A percentile compares a stretch with the other conserved stretches of the same genome.
Conservation (phyloP, 2,888 invertebrate genomes). For the Lobophora halterata region DNA sequence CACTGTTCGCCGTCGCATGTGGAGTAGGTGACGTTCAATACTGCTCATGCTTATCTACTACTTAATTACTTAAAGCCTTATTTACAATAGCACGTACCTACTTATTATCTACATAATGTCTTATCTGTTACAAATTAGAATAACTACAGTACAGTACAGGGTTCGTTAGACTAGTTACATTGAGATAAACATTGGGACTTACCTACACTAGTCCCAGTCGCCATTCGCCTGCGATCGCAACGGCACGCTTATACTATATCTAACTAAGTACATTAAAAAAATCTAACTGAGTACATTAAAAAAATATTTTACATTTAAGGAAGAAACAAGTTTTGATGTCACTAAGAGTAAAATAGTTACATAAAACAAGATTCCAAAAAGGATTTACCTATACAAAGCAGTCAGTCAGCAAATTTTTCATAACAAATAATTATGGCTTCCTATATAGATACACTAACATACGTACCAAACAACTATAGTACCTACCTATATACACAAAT, state of each 20-base stretch:
- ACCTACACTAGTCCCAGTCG: too few species aligned
- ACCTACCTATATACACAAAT: conserved; percentile 12
- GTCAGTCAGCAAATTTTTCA: conserved; percentile 7
- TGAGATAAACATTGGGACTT: conserved; percentile 21
- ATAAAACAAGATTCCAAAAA: too few species aligned
- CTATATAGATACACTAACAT: conserved; percentile 4
- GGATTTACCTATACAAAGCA: too few species aligned
- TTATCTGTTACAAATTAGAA: conserved; percentile 13
- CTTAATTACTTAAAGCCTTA: conserved; percentile 32
- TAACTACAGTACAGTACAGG: conserved; percentile 14
- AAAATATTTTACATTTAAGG: too few species aligned
- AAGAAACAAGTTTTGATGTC: too few species aligned
- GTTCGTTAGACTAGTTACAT: conserved; percentile 40
- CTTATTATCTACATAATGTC: conserved; percentile 7
- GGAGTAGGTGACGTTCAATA: conserved; percentile 38
- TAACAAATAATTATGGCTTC: conserved; percentile 11
- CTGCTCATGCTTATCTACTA: conserved; percentile 39
- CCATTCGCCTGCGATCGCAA: too few species aligned
- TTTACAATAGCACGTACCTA: conserved; percentile 32
- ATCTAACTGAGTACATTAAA: too few species aligned
- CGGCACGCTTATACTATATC: too few species aligned
- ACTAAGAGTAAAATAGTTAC: too few species aligned
- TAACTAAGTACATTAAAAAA: too few species aligned
- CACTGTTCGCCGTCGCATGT: too few species aligned
- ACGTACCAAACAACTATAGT: too few species aligned